A percentile compares a stretch with the other conserved stretches of the same genome.
Evolutionary conservation across 2,888 invertebrate species (phyloP).

Genomic region (Melanophora roralis): DNA sequence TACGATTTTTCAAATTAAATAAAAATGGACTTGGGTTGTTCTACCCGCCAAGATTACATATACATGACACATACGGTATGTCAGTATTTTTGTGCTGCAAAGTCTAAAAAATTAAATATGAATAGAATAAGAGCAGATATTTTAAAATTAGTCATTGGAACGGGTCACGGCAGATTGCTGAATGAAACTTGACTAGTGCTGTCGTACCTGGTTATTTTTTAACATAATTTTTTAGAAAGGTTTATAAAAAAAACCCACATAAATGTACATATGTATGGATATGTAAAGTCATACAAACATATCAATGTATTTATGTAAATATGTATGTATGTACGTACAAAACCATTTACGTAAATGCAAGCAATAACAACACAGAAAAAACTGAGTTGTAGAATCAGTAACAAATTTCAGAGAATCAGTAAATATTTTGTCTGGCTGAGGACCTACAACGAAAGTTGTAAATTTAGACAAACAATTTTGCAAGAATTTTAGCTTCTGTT

Average conservation of each 20-base stretch:
- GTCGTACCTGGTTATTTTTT: too few relatives aligned
- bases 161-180: conserved; percentile 17
- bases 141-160: conserved; percentile 59
- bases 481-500: too few relatives aligned
- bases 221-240: neutral
- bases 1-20: too few relatives aligned
- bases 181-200: conserved; percentile 5
- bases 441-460: too few relatives aligned
- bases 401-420: too few relatives aligned
- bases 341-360: neutral
- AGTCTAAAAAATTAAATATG: conserved; percentile 16
- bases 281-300: neutral
- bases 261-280: neutral
- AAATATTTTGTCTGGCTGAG: too few relatives aligned
- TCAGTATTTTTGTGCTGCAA: conserved; percentile 11
- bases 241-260: neutral
- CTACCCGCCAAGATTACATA: neutral
- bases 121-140: conserved; percentile 57
- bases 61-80: neutral
- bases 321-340: too few relatives aligned
- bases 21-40: conserved; percentile 1
- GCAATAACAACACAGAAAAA: too few relatives aligned
- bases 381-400: too few relatives aligned
- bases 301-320: too few relatives aligned
- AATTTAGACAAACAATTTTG: too few relatives aligned